Conservation (phyloP, 1,140 invertebrate species). For the Nephila pilipes region DNA sequence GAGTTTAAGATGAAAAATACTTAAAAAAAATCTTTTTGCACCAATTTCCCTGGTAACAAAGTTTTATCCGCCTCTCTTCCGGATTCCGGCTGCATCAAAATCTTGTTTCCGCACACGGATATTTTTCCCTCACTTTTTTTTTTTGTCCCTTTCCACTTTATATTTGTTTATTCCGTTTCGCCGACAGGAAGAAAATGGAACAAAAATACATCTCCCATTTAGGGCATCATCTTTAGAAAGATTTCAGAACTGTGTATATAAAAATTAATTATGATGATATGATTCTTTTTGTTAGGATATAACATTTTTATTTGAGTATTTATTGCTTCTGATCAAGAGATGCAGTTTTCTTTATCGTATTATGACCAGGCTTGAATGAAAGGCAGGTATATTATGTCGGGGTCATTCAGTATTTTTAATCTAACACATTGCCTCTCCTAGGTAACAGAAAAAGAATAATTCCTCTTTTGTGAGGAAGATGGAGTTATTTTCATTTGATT, state of each 20-base stretch:
- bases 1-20: neutral
- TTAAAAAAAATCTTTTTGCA: neutral
- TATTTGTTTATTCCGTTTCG: conserved; percentile 16
- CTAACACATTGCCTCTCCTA: too few relatives aligned
- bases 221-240: neutral
- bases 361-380: neutral
- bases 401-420: too few relatives aligned
- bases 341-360: neutral
- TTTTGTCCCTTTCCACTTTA: neutral
- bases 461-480: too few relatives aligned
- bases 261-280: neutral
- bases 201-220: neutral
- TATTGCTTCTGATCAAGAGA: neutral
- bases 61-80: conserved; percentile 52
- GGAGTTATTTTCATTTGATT: too few relatives aligned
- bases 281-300: neutral
- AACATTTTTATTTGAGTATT: neutral
- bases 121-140: neutral
- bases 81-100: conserved; percentile 54
- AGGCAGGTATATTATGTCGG: neutral
- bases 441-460: too few relatives aligned
- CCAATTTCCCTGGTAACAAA: conserved; percentile 47
- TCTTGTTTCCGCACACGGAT: conserved; percentile 51
- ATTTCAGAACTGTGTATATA: neutral
- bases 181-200: neutral